Percentiles rank a stretch among this genome's conserved stretches.
Conservation (phyloP, 2,113 vertebrate species). For the Corythaixoides concolor region DNA sequence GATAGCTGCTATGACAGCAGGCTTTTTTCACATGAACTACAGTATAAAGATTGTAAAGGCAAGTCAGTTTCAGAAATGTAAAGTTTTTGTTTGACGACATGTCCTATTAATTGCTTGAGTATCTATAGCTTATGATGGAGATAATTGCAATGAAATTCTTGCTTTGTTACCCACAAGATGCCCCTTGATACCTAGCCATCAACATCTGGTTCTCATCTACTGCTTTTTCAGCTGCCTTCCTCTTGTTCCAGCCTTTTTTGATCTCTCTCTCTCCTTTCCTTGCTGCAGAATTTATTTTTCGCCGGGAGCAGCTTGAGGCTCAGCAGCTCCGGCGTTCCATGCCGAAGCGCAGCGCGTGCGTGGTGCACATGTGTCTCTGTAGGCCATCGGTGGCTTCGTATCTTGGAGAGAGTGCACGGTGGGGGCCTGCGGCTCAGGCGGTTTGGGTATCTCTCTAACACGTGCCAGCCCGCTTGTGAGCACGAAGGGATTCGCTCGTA, state of each 20-base stretch:
- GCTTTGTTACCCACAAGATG: conserved; percentile 19
- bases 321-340: background rate
- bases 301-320: background rate
- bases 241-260: background rate
- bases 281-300: background rate
- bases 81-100: background rate
- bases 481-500: background rate
- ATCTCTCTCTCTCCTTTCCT: background rate
- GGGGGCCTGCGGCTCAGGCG: background rate
- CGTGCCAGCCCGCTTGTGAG: background rate
- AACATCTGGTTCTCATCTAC: background rate
- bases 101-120: background rate
- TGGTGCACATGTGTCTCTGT: background rate
- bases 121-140: background rate
- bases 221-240: background rate
- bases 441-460: background rate
- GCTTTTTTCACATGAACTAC: background rate
- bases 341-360: background rate
- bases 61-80: background rate
- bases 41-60: background rate
- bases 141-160: background rate
- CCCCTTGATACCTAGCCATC: background rate
- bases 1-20: background rate
- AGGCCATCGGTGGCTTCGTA: background rate
- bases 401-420: background rate